Percentiles rank a stretch among this genome's conserved stretches.
Conservation (phyloP, 2,888 invertebrate species). For the Apodemia duryi region DNA sequence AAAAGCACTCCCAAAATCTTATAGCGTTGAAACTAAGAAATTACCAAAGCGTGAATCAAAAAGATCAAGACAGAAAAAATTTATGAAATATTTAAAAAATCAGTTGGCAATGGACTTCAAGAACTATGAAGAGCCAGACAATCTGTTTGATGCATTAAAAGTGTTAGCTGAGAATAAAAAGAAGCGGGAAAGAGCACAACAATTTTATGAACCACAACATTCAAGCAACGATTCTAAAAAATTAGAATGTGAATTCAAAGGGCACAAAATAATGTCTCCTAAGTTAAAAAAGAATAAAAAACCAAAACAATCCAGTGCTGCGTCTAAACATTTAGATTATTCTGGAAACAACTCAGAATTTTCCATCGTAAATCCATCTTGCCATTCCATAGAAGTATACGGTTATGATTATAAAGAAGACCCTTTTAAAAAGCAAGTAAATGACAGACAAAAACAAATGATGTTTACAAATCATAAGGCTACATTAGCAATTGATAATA, state of each 20-base stretch:
- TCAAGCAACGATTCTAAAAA: slow-evolving; percentile 7
- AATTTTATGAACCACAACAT: slow-evolving; percentile 19
- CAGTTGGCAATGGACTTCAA: slow-evolving; percentile 39
- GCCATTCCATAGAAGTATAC: slow-evolving; percentile 44
- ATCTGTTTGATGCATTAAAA: slow-evolving; percentile 50
- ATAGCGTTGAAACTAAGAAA: slow-evolving; percentile 26
- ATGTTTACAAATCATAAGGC: slow-evolving; percentile 32
- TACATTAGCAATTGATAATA: slow-evolving; percentile 15
- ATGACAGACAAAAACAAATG: slow-evolving; percentile 21
- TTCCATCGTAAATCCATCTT: slow-evolving; percentile 28
- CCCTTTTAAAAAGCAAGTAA: slow-evolving; percentile 16
- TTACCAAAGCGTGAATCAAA: slow-evolving; percentile 32
- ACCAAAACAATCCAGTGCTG: slow-evolving; percentile 10
- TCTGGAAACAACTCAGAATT: neutral
- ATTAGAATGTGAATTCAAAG: slow-evolving; percentile 39
- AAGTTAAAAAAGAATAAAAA: slow-evolving; percentile 30
- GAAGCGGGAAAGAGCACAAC: slow-evolving; percentile 26
- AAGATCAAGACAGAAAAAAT: slow-evolving; percentile 34
- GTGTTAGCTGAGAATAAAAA: slow-evolving; percentile 49
- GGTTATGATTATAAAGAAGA: slow-evolving; percentile 40
- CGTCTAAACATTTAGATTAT: neutral
- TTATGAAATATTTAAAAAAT: slow-evolving; percentile 47
- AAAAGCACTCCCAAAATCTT: slow-evolving; percentile 23
- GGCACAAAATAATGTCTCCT: slow-evolving; percentile 38
- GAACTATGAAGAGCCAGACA: slow-evolving; percentile 44